Evolutionary conservation across 2,797 vertebrate genomes (phyloP).

Genomic region (Ambastaia sidthimunki): DNA sequence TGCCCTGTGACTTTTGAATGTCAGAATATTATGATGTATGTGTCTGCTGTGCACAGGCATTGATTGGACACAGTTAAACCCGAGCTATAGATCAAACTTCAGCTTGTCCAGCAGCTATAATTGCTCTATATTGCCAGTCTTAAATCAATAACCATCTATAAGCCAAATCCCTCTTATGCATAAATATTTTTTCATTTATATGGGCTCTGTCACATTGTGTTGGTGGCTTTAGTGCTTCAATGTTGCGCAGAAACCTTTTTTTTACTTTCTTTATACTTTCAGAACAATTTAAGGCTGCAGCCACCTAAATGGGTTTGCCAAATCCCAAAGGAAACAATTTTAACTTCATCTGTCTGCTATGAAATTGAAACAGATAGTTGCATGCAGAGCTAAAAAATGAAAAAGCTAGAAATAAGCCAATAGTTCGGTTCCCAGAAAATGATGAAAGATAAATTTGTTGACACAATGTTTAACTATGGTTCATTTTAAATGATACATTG

Average conservation of each 20-base stretch:
- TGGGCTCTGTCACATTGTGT: neutral
- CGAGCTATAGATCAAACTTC: constrained; percentile 42
- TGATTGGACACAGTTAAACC: constrained; percentile 57
- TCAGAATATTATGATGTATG: constrained; percentile 64
- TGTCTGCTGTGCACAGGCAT: constrained; percentile 55
- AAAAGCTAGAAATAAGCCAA: constrained; percentile 3
- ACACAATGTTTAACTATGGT: neutral
- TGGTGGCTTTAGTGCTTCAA: neutral
- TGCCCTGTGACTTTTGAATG: constrained; percentile 32
- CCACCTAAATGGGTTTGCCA: neutral
- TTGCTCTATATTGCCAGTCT: constrained; percentile 53
- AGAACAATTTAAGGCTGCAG: constrained; percentile 7
- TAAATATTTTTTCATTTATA: constrained; percentile 41
- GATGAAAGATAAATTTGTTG: constrained; percentile 14
- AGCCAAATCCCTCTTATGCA: constrained; percentile 42
- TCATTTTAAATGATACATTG: neutral
- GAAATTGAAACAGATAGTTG: neutral
- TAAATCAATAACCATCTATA: constrained; percentile 63
- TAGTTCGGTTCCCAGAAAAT: constrained; percentile 7
- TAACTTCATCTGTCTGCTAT: neutral
- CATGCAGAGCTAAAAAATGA: neutral
- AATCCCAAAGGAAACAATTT: constrained; percentile 1
- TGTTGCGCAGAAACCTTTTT: constrained; percentile 13
- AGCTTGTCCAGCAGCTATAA: constrained; percentile 46
- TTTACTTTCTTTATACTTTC: constrained; percentile 14